A percentile compares a stretch with the other conserved stretches of the same genome.
These are phyloP conservation scores for Drosophila mimica DNA, from an alignment of 2,888 invertebrate species.

Conservation along the genomic window DNA sequence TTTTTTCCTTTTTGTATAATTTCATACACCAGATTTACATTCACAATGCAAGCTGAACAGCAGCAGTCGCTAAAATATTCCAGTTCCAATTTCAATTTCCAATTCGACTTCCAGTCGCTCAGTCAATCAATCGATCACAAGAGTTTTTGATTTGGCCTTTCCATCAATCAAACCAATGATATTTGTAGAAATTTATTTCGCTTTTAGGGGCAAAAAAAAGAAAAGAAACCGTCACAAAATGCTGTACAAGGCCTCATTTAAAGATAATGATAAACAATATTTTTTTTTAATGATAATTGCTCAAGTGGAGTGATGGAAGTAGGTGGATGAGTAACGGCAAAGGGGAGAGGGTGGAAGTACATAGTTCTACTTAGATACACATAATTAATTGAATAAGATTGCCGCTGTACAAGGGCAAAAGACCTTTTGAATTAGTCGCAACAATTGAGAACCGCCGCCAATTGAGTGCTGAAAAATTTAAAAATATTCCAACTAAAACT, in stretches of 20 bases:
- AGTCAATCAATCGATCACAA: slow-evolving; percentile 64
- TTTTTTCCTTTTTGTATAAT: slow-evolving; percentile 11
- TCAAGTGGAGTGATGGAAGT: slow-evolving; percentile 21
- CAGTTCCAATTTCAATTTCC: slow-evolving; percentile 32
- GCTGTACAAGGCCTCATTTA: slow-evolving; percentile 16
- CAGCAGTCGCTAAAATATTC: slow-evolving; percentile 16
- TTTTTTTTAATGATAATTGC: slow-evolving; percentile 48
- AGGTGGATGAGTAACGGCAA: background rate
- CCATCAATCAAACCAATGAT: slow-evolving; percentile 63
- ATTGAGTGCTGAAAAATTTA: slow-evolving; percentile 37
- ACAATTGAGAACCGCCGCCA: slow-evolving; percentile 12
- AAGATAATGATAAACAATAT: slow-evolving; percentile 42
- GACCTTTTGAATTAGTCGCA: slow-evolving; percentile 35
- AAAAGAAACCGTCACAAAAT: slow-evolving; percentile 24
- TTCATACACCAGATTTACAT: slow-evolving; percentile 42
- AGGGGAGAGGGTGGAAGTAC: background rate
- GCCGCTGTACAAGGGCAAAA: slow-evolving; percentile 25
- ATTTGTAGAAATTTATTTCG: slow-evolving; percentile 26
- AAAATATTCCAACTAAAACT: background rate
- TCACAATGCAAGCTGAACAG: slow-evolving; percentile 55
- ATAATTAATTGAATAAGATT: slow-evolving; percentile 52
- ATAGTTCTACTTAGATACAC: slow-evolving; percentile 29
- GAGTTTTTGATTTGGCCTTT: slow-evolving; percentile 39
- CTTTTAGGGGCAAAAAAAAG: slow-evolving; percentile 2
- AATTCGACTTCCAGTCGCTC: slow-evolving; percentile 28